Percentiles rank a stretch among this genome's conserved stretches.
Evolutionary conservation across 2,888 invertebrate genomes (phyloP).

Genomic region (Xanthorhoe spadicearia): DNA sequence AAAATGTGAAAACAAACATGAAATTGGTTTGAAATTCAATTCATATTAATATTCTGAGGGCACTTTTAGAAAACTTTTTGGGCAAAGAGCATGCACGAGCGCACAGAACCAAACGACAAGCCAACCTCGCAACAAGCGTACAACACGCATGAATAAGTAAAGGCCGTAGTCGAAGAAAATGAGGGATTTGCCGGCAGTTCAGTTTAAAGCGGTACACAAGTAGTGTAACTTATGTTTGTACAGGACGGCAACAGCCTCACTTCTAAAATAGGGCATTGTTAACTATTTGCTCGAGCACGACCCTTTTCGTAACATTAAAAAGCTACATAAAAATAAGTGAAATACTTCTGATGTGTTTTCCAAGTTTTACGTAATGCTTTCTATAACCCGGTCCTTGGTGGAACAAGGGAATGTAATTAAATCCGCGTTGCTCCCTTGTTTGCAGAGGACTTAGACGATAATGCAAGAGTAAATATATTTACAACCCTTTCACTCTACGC

Average conservation of each 20-base stretch:
- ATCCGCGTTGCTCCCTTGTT: constrained; percentile 61
- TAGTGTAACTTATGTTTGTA: constrained; percentile 50
- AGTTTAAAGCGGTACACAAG: constrained; percentile 58
- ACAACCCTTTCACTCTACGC: constrained; percentile 52
- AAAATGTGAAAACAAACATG: constrained; percentile 13
- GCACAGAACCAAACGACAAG: constrained; percentile 43
- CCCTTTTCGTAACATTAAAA: constrained; percentile 50
- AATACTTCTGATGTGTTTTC: constrained; percentile 34
- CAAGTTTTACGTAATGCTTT: constrained; percentile 46
- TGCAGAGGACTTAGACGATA: constrained; percentile 64
- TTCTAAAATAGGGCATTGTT: constrained; percentile 47
- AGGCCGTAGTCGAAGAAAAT: constrained; percentile 63
- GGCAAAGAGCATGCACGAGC: constrained; percentile 32
- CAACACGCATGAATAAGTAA: constrained; percentile 66
- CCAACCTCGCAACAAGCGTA: constrained; percentile 50
- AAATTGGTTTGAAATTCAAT: constrained; percentile 26
- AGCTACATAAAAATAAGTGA: constrained; percentile 47
- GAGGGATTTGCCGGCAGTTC: constrained; percentile 61
- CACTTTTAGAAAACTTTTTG: constrained; percentile 31
- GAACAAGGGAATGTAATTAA: constrained; percentile 60
- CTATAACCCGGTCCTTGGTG: constrained; percentile 53
- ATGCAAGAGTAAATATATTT: constrained; percentile 65
- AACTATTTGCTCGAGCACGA: constrained; percentile 47
- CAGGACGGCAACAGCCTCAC: constrained; percentile 47
- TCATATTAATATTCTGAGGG: constrained; percentile 30